These are phyloP conservation scores for Drosophila fuyamai DNA, from an alignment of 1,140 invertebrate species.

Conservation along the genomic window DNA sequence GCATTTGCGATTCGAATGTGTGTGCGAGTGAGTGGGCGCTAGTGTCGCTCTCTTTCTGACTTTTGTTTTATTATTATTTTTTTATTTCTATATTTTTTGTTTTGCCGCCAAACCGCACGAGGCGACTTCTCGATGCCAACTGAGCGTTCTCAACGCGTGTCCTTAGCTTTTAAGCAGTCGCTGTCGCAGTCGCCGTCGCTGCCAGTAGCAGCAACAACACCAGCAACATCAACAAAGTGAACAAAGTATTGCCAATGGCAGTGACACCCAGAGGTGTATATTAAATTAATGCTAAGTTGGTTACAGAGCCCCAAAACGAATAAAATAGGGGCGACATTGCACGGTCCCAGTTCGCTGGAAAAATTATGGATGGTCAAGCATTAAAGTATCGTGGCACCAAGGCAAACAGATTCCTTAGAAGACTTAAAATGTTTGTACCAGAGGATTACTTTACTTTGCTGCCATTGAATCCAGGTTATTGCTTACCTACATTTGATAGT, in stretches of 20 bases:
- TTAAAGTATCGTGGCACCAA: background rate
- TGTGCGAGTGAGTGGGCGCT: constrained; percentile 4
- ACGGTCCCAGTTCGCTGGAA: background rate
- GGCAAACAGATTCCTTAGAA: background rate
- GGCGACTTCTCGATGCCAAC: constrained; percentile 69
- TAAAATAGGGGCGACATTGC: background rate
- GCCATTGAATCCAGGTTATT: no score
- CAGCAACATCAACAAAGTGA: constrained; percentile 16
- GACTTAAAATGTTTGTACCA: background rate
- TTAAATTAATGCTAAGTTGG: constrained; percentile 48
- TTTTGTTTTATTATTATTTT: constrained; percentile 1
- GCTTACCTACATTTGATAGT: no score
- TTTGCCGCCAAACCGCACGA: constrained; percentile 63
- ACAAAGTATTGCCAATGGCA: constrained; percentile 38
- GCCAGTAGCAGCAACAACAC: constrained; percentile 11
- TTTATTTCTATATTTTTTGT: constrained; percentile 2
- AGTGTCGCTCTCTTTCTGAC: constrained; percentile 1
- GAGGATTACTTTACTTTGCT: no score
- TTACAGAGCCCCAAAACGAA: constrained; percentile 20
- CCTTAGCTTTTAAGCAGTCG: constrained; percentile 76
- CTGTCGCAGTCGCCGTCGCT: constrained; percentile 15
- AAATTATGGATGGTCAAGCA: constrained; percentile 2
- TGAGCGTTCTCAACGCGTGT: constrained; percentile 68
- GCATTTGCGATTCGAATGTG: constrained; percentile 11
- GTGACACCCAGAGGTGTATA: constrained; percentile 48